These are phyloP conservation scores for Hemitrygon akajei DNA, from an alignment of 2,797 vertebrate species.

Conservation along the genomic window DNA sequence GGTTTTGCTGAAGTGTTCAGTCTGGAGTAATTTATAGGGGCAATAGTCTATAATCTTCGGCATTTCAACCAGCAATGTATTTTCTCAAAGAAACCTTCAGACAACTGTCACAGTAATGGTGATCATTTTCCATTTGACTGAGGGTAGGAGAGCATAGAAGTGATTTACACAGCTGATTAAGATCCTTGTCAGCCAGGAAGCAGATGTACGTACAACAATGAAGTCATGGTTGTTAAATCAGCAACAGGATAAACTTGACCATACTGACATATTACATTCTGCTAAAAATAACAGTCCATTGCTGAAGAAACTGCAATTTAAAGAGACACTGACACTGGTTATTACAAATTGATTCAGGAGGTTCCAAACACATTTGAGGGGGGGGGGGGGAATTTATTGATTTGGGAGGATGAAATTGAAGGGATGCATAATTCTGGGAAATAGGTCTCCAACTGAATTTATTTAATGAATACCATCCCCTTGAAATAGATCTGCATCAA, in stretches of 20 bases:
- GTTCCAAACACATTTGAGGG: not conserved
- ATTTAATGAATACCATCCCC: not conserved
- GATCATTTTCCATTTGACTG: not conserved
- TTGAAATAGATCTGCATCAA: not conserved
- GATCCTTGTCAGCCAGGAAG: constrained; percentile 17
- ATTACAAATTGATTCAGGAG: not conserved
- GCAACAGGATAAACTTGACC: not conserved
- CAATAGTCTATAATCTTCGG: not conserved
- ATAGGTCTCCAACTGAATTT: not conserved
- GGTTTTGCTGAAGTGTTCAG: not conserved
- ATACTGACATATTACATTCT: not conserved
- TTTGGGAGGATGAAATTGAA: not conserved
- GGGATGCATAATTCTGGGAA: not conserved
- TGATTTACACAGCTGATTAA: constrained; percentile 26
- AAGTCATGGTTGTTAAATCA: constrained; percentile 17
- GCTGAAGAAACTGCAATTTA: not conserved
- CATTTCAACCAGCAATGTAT: not conserved
- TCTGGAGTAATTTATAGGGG: not conserved
- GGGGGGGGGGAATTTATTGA: not conserved
- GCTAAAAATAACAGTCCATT: constrained; percentile 19
- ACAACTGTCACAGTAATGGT: not conserved
- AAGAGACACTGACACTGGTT: not conserved
- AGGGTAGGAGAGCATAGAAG: not conserved
- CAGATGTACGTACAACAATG: constrained; percentile 26
- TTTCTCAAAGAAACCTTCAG: not conserved